A percentile compares a stretch with the other conserved stretches of the same genome.
Conservation (phyloP, 2,113 vertebrate species). For the Emberiza fucata region DNA sequence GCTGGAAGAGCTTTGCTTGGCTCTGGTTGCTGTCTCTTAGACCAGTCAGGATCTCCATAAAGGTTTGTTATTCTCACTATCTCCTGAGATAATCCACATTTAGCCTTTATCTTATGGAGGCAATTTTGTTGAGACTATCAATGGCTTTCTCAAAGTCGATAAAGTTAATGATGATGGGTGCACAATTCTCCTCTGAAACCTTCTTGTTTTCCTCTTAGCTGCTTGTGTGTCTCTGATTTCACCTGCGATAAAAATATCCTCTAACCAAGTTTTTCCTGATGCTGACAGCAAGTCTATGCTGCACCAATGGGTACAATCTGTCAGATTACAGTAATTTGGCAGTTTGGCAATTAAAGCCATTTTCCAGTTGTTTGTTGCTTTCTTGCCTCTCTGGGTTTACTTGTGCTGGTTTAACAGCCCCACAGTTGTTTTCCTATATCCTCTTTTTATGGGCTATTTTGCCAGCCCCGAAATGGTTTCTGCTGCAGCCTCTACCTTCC, state of each 20-base stretch:
- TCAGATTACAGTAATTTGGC: constrained; percentile 1
- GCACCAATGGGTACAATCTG: background rate
- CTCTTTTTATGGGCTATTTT: background rate
- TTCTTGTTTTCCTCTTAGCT: background rate
- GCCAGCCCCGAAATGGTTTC: background rate
- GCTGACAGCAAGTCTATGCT: background rate
- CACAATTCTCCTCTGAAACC: background rate
- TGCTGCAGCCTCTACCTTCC: background rate
- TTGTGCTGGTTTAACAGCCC: background rate
- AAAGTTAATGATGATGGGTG: constrained; percentile 34
- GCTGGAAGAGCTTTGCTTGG: background rate
- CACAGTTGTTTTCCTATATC: background rate
- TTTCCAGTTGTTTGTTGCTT: background rate
- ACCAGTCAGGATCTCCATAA: background rate
- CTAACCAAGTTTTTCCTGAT: background rate
- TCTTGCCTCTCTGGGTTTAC: background rate
- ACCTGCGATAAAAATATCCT: background rate
- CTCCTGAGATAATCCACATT: constrained; percentile 23
- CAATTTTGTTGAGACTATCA: background rate
- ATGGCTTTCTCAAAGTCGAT: constrained; percentile 32
- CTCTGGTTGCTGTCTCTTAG: background rate
- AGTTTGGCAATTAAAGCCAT: constrained; percentile 22
- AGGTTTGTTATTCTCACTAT: background rate
- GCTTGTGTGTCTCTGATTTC: background rate
- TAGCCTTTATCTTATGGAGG: constrained; percentile 29